Conservation (phyloP, 2,888 invertebrate species). For the Ophion ellenae region DNA sequence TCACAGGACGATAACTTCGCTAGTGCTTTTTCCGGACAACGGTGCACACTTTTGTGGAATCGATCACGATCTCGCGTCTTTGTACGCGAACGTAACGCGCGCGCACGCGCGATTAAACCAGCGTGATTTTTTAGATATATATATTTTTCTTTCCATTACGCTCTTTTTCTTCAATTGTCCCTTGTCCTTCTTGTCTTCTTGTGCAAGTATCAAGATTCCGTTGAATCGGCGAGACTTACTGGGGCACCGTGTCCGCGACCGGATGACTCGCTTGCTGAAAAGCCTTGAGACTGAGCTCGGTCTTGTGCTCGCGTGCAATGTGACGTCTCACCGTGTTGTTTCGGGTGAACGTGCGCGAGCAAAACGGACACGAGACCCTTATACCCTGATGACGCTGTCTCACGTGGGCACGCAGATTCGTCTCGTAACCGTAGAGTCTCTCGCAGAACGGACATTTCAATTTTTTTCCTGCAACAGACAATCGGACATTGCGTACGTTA, state of each 20-base stretch:
- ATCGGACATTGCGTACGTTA: neutral
- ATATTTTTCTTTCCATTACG: neutral
- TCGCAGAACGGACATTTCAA: conserved; percentile 97
- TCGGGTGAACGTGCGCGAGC: conserved; percentile 95
- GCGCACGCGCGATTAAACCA: conserved; percentile 22
- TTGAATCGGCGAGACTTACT: conserved; percentile 69
- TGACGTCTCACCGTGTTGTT: conserved; percentile 96
- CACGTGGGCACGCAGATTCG: conserved; percentile 95
- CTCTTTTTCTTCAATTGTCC: conserved; percentile 9
- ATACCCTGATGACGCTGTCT: conserved; percentile 96
- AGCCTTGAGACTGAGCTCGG: conserved; percentile 88
- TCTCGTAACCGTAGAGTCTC: conserved; percentile 96
- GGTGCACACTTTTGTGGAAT: conserved; percentile 37
- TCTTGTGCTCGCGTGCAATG: conserved; percentile 95
- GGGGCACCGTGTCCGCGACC: conserved; percentile 79
- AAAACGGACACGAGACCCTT: conserved; percentile 95
- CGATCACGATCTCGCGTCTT: conserved; percentile 42
- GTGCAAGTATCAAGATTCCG: neutral
- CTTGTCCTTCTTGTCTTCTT: neutral
- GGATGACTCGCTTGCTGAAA: conserved; percentile 85
- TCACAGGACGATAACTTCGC: conserved; percentile 26
- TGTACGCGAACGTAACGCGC: conserved; percentile 39
- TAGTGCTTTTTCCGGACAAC: conserved; percentile 14
- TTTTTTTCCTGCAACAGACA: conserved; percentile 90
- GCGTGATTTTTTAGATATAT: conserved; percentile 26